Evolutionary conservation across 2,888 invertebrate genomes (phyloP), one percentile per base, ranked within the genome.

Genomic region (Ennomos quercinarius): DNA sequence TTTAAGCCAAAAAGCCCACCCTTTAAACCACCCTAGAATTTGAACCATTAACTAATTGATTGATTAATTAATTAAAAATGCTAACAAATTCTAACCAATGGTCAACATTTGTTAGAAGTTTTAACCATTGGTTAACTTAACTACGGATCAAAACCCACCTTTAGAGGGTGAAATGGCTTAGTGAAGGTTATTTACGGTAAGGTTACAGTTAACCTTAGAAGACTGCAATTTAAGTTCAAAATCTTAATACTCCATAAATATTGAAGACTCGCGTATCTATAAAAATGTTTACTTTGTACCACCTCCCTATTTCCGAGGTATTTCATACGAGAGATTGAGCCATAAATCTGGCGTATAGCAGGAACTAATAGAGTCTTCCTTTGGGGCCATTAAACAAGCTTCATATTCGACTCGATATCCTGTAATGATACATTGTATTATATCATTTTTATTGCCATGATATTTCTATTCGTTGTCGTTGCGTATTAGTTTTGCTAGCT

Each of bases 331-430:
- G 70, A 81, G 77, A 84, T 83, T 78, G 81, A 70, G 59, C 64
- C 75, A 83, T 86, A 86, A 86, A 86, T 86, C 77, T 72, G 65
- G 72, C 66, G 68, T 70, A 74, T 75, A 77, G 76, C 78, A 81
- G 73, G 75, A 80, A 80, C 85, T 86, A 85, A 86, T 81, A 84
- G 79, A 83, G 76, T 76, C 77, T 78, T 84, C 80, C 79, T 79
- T 67, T 66, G 74, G 74, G 77, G 65, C 80, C 82, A 84, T 86
- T 85, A 85, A 81, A 74, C 77, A 75, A 64, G 73, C 77, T 71
- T 71, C 70, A 66, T 66, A 68, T 71, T 70, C 67, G 52, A 65
- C 62, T 61, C 61, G 61, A 68, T 68, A 64, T 61, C 53, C 60
- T 59, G 58, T 60, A 58, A 53, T 64, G 55, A 62, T 63, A 62